phyloP scores from a whole-genome alignment of 1,140 invertebrate species.

The Hesperophylax magnus region DNA sequence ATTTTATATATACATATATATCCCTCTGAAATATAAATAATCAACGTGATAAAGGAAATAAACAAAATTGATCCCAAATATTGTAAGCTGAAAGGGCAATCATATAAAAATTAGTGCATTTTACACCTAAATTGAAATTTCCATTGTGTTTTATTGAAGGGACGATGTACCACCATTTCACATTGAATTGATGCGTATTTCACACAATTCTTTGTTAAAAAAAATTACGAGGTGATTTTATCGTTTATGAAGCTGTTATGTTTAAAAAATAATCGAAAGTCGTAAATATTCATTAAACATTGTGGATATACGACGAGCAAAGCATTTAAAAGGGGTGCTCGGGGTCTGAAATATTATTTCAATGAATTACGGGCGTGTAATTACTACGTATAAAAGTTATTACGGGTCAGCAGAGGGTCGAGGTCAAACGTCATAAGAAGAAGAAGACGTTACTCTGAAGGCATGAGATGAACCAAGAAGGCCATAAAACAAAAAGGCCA shows the following conservation, averaged over 20 bases:
- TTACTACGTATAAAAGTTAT: conserved; percentile 33
- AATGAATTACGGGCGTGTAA: conserved; percentile 18
- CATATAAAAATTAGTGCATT: no score
- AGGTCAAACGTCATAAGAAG: background rate
- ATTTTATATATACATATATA: no score
- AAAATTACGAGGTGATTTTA: background rate
- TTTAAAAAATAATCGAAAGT: background rate
- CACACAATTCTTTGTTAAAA: background rate
- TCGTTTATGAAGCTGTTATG: background rate
- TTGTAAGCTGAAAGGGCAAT: no score
- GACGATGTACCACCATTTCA: background rate
- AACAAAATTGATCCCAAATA: no score
- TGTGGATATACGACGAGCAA: background rate
- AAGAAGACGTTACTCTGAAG: conserved; percentile 8
- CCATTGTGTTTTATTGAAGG: no score
- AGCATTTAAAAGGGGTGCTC: background rate
- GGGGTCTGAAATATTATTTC: background rate
- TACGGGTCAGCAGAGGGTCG: conserved; percentile 9
- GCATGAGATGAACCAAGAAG: background rate
- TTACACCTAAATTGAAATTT: no score
- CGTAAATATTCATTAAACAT: background rate
- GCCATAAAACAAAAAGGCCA: background rate
- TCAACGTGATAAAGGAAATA: no score
- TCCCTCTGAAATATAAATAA: no score
- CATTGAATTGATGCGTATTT: background rate